Evolutionary conservation across 1,140 invertebrate species (phyloP), one percentile per base, ranked within the genome.

Genomic region (Spodoptera litura): DNA sequence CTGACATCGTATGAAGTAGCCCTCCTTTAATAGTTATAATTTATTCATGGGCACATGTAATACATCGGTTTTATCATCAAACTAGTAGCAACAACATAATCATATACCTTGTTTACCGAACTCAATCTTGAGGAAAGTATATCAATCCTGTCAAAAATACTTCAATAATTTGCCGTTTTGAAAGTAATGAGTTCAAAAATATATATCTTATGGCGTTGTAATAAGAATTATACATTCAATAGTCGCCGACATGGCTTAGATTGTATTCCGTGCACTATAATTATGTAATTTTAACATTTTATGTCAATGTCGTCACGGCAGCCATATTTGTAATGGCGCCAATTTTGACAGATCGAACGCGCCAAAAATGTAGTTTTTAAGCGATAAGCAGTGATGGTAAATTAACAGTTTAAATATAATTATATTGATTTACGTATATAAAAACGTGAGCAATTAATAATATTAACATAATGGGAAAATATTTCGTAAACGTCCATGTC

Each of bases 341-440:
- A 73, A 68, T 61, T 73, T 72, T 73, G 78, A 79, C 68, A 55
- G 78, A 64, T 64, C 51, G 61, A 70, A 62, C 55, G 66, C 68
- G 59, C 58, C 78, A 79, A 73, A 72, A 72, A 73, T 62, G 55
- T 44, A 52, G 66, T 61, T 59, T 70, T 53, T 52, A 38, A 71
- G 44, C 31, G 52, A 73, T 72, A 71, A 75, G 49, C 25, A 59
- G 52, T 62, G 59, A 51, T 75, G 64, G 52, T 70, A 70, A 80
- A 80, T 80, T 71, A 80, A 62, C 44, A 72, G 66, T 70, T 75
- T 75, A 72, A 71, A 72, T 38, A 49, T 71, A 78, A 78, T 78
- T 78, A 71, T 52, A 44, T 78, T 78, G 44, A 78, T 78, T 71
- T 58, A 61, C 52, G 62, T 13, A 68, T 27, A 44, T 55, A 25